A percentile compares a stretch with the other conserved stretches of the same genome.
These are phyloP conservation scores for Oryzias dopingdopingensis DNA, from an alignment of 2,797 vertebrate species.

Conservation along the genomic window DNA sequence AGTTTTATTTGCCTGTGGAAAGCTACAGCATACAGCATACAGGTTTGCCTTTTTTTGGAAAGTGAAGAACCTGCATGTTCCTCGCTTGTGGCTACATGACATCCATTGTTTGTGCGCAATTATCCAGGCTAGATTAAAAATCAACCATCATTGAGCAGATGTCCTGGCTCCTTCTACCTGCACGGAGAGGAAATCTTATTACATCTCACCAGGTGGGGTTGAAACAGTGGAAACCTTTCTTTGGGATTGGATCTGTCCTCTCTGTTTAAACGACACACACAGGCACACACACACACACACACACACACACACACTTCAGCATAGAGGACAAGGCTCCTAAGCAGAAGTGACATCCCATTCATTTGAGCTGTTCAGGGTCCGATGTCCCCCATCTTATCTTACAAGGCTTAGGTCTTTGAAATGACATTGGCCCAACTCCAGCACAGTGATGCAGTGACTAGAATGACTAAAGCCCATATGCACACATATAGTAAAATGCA, in stretches of 20 bases:
- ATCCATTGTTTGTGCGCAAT: conserved; percentile 60
- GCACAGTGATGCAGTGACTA: conserved; percentile 47
- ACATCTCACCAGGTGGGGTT: conserved; percentile 43
- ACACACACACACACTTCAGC: conserved; percentile 25
- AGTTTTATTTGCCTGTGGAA: conserved; percentile 22
- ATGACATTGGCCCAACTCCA: conserved; percentile 72
- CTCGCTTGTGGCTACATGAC: conserved; percentile 36
- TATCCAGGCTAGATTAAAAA: conserved; percentile 67
- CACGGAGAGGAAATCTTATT: conserved; percentile 50
- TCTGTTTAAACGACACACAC: conserved; percentile 61
- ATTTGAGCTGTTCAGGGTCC: conserved; percentile 74
- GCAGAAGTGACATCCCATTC: conserved; percentile 78
- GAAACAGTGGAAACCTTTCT: conserved; percentile 50
- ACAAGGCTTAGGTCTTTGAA: conserved; percentile 70
- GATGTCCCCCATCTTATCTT: conserved; percentile 74
- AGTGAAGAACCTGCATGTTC: conserved; percentile 40
- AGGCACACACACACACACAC: conserved; percentile 30
- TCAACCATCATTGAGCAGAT: conserved; percentile 60
- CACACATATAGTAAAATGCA: conserved; percentile 7
- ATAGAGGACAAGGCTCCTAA: conserved; percentile 63
- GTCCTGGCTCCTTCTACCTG: conserved; percentile 39
- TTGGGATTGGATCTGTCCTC: conserved; percentile 70
- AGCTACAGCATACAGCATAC: conserved; percentile 11
- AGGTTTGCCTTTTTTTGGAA: conserved; percentile 12
- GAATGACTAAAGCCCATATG: conserved; percentile 12